A percentile compares a stretch with the other conserved stretches of the same genome.
phyloP scores from a whole-genome alignment of 2,888 invertebrate genomes.

The Catocala fraxini region DNA sequence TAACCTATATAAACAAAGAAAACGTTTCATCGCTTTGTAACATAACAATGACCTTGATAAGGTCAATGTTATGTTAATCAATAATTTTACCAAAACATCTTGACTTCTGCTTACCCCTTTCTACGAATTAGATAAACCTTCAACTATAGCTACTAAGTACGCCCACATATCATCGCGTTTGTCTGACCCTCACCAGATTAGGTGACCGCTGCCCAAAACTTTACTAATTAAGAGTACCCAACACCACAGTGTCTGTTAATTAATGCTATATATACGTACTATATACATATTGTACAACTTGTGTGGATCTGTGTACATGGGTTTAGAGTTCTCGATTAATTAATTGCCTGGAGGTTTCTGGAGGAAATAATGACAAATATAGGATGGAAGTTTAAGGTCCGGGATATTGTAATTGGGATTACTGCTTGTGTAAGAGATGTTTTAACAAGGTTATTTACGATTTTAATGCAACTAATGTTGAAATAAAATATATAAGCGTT shows the following conservation, averaged over 20 bases:
- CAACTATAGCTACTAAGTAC: slow-evolving; percentile 2
- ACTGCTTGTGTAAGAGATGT: background rate
- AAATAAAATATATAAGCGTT: no score
- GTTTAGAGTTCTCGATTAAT: slow-evolving; percentile 45
- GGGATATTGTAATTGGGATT: background rate
- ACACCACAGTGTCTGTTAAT: slow-evolving; percentile 53
- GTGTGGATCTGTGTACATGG: slow-evolving; percentile 31
- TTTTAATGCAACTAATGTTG: background rate
- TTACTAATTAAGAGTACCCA: slow-evolving; percentile 62
- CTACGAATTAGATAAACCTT: slow-evolving; percentile 1
- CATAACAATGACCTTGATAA: no score
- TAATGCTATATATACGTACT: slow-evolving; percentile 46
- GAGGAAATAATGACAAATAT: slow-evolving; percentile 37
- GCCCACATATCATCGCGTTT: slow-evolving; percentile 17
- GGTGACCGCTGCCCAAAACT: slow-evolving; percentile 59
- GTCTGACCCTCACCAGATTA: slow-evolving; percentile 46
- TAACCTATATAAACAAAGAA: no score
- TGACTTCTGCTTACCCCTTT: background rate
- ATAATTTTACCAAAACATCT: background rate
- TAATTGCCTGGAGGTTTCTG: slow-evolving; percentile 39
- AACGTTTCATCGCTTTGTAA: no score
- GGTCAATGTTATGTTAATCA: no score
- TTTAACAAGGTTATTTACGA: background rate
- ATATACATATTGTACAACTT: slow-evolving; percentile 31
- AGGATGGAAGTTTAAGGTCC: slow-evolving; percentile 14